phyloP scores from a whole-genome alignment of 2,888 invertebrate genomes.

The Cataglyphis albicans region DNA sequence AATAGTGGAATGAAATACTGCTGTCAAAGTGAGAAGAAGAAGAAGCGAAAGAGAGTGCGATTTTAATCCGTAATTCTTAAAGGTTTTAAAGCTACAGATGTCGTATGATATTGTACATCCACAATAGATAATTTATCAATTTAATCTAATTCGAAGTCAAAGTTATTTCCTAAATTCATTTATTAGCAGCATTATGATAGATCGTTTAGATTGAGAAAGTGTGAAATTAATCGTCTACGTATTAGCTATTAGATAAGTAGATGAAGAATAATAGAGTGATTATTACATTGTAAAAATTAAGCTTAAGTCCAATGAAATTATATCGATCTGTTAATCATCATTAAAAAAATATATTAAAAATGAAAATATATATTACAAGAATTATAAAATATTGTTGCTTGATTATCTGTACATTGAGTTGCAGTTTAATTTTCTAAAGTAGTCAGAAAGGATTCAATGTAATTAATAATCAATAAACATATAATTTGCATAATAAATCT shows the following conservation, averaged over 20 bases:
- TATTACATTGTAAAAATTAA: constrained; percentile 19
- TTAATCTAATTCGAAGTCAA: neutral
- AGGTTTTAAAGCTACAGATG: constrained; percentile 1
- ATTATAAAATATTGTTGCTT: neutral
- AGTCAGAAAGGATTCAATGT: neutral
- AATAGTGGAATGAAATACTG: constrained; percentile 30
- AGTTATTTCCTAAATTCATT: neutral
- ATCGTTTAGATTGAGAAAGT: neutral
- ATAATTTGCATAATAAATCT: neutral
- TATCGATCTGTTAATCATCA: constrained; percentile 10
- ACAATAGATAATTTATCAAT: neutral
- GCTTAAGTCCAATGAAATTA: neutral
- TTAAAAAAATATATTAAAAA: neutral
- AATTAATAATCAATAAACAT: neutral
- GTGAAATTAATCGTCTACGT: neutral
- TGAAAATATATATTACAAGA: neutral
- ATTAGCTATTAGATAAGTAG: neutral
- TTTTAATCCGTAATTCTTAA: constrained; percentile 36
- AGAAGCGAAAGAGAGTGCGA: neutral
- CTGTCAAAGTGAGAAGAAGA: neutral
- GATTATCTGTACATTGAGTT: neutral
- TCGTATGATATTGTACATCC: neutral
- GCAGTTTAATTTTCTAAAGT: neutral
- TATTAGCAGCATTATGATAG: neutral
- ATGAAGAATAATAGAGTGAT: constrained; percentile 22